These are phyloP conservation scores for Cylloceria caligata DNA, from an alignment of 2,888 invertebrate species.

Conservation along the genomic window DNA sequence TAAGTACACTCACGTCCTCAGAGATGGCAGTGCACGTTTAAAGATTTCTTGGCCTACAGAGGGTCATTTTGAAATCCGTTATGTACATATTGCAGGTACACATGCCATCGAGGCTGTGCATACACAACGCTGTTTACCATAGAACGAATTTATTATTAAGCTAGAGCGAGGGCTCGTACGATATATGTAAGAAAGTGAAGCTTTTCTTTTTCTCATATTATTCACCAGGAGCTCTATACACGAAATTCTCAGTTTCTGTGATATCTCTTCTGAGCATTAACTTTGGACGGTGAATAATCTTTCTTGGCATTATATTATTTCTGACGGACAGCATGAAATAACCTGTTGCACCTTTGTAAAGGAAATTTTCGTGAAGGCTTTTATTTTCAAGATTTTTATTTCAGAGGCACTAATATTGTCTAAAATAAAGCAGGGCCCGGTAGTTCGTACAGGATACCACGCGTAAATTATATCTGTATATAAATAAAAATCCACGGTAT, in stretches of 20 bases:
- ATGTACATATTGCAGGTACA: constrained; percentile 2
- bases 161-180: neutral
- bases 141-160: constrained; percentile 15
- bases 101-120: constrained; percentile 13
- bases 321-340: no score
- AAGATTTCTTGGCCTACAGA: neutral
- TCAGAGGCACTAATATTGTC: no score
- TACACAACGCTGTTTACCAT: neutral
- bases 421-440: no score
- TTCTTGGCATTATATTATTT: no score
- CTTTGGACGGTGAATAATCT: no score
- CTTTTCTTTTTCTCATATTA: neutral
- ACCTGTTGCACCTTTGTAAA: no score
- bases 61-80: constrained; percentile 14
- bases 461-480: no score
- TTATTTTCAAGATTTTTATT: no score
- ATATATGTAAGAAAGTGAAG: neutral
- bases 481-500: no score
- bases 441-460: no score
- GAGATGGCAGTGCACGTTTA: constrained; percentile 16
- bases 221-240: neutral
- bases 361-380: no score
- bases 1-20: constrained; percentile 13
- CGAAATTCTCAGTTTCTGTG: neutral
- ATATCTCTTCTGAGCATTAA: no score